Percentiles rank a stretch among this genome's conserved stretches.
phyloP scores from a whole-genome alignment of 1,140 invertebrate genomes.

The Pseudomyrmex gracilis region DNA sequence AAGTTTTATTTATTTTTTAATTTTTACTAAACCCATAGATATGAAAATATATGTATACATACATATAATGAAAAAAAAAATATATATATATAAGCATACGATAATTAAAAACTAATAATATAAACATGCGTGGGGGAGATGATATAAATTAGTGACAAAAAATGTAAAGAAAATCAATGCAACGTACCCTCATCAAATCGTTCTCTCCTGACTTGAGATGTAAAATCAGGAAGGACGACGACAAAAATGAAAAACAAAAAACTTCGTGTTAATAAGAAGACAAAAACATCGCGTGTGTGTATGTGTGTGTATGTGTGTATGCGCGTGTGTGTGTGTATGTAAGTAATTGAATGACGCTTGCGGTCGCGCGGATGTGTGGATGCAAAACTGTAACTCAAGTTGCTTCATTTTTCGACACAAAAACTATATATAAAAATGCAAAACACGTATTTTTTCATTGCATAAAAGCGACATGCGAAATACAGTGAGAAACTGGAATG shows the following conservation, averaged over 20 bases:
- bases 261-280: constrained; percentile 79
- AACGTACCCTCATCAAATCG: constrained; percentile 88
- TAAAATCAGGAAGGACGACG: constrained; percentile 81
- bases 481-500: background rate
- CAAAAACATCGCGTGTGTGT: constrained; percentile 62
- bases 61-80: too few relatives aligned
- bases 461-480: background rate
- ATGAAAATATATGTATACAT: too few relatives aligned
- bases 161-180: constrained; percentile 70
- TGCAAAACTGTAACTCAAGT: background rate
- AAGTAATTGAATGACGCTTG: constrained; percentile 53
- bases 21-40: too few relatives aligned
- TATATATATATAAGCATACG: too few relatives aligned
- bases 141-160: constrained; percentile 17
- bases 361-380: constrained; percentile 24
- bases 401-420: background rate
- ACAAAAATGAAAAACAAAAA: constrained; percentile 81
- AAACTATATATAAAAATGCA: background rate
- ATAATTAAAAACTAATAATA: background rate
- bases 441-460: constrained; percentile 2
- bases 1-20: too few relatives aligned
- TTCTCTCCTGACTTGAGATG: constrained; percentile 87
- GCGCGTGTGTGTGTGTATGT: too few relatives aligned
- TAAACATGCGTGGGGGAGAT: background rate
- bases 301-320: too few relatives aligned